Conservation (phyloP, 2,888 invertebrate genomes). For the Syritta pipiens region DNA sequence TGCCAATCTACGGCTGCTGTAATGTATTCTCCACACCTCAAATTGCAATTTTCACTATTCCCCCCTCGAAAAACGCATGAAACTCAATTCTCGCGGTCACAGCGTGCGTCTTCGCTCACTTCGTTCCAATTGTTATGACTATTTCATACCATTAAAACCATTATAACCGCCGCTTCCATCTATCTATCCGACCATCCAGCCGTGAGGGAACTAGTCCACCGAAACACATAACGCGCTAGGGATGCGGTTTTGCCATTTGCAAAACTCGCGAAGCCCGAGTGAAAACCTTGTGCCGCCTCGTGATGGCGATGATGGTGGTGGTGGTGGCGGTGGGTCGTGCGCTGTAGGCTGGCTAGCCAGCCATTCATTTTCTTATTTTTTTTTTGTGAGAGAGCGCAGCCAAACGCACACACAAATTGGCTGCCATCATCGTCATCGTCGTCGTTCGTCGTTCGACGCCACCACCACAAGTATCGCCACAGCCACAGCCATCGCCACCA, state of each 20-base stretch:
- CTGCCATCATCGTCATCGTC: background rate
- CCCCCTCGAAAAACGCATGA: background rate
- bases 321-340: background rate
- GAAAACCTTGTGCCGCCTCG: constrained; percentile 23
- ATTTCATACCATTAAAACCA: constrained; percentile 28
- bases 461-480: background rate
- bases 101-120: background rate
- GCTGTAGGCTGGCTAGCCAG: constrained; percentile 11
- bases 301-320: too few relatives aligned
- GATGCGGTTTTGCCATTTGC: constrained; percentile 15
- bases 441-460: too few relatives aligned
- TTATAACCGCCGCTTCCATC: constrained; percentile 42
- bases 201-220: constrained; percentile 30
- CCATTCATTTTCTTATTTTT: too few relatives aligned
- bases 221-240: constrained; percentile 20
- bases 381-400: too few relatives aligned
- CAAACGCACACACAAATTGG: constrained; percentile 7
- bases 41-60: background rate
- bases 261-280: background rate
- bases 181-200: constrained; percentile 30
- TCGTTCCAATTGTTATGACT: constrained; percentile 14
- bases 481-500: background rate
- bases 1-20: too few relatives aligned
- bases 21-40: too few relatives aligned
- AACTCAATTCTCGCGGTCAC: constrained; percentile 6